Base-by-base conservation (phyloP, 2,797 vertebrate genomes). In the Melanotaenia nigrans region DNA sequence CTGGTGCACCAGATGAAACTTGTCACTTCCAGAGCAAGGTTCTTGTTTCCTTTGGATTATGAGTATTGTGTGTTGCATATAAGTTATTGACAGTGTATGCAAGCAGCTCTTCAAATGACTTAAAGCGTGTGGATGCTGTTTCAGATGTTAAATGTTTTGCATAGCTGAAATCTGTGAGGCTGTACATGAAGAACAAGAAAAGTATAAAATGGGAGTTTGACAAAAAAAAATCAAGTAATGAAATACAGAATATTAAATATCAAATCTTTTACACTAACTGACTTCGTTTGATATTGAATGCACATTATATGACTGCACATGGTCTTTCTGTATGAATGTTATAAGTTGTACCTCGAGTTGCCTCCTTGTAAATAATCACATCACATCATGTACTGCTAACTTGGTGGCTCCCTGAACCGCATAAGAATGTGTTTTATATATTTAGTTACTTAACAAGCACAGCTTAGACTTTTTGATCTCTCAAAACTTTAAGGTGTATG, bases 351-450 rank as follows among this genome's bases (percentile, higher is more conserved):
- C 81, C 75, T 80, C 62, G 70, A 65, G 54, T 67, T 58, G 35
- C 51, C 65, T 84, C 78, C 61, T 64, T 74, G 71, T 75, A 67
- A 59, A 77, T 71, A 87, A 73, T 54, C 68, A 71, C 68, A 72
- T 73, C 78, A 70, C 63, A 84, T 84, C 79, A 75, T 76, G 55
- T 70, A 68, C 69, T 75, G 59, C 80, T 82, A 80, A 85, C 71
- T 65, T 22, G 77, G 63, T 73, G 81, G 75, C 69, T 88, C 81
- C 87, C 85, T 84, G 86, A 91, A 83, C 65, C 74, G 73, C 53
- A 57, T 60, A 65, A 76, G 51, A 77, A 71, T 61, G 57, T 69
- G 45, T 78, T n/a, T 22, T 47, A 47, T 47, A 47, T 47, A 47
- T 47, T 47, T 47, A 20, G 2, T n/a, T 69, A 51, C 64, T 73